phyloP scores from a whole-genome alignment of 2,113 vertebrate species.

The Isichthys henryi region DNA sequence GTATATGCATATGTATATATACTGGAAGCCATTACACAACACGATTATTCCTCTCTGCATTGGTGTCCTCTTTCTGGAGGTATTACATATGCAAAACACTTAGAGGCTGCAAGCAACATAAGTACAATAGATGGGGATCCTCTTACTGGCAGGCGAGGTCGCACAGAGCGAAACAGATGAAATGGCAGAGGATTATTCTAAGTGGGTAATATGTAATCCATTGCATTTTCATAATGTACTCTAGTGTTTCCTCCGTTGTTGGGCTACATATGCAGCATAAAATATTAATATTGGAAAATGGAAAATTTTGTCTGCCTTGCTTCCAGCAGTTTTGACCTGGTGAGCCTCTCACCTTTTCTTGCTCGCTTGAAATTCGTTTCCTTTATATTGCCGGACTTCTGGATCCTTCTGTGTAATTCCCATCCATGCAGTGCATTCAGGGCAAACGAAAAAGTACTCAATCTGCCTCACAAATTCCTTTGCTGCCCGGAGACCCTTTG shows the following conservation, averaged over 20 bases:
- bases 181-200: background rate
- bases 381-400: slow-evolving; percentile 13
- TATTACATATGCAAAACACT: background rate
- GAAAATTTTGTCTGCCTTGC: background rate
- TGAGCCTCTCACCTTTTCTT: background rate
- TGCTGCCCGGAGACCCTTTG: background rate
- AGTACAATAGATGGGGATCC: background rate
- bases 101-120: background rate
- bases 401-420: background rate
- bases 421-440: background rate
- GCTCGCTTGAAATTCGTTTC: background rate
- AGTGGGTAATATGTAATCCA: slow-evolving; percentile 3
- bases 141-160: background rate
- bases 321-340: background rate
- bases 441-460: background rate
- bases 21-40: background rate
- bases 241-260: background rate
- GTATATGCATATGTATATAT: background rate
- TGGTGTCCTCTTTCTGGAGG: background rate
- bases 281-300: background rate
- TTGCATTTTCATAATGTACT: background rate
- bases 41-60: background rate
- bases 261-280: background rate
- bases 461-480: background rate
- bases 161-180: background rate